Percentiles rank a stretch among this genome's conserved stretches.
Conservation (phyloP, 1,140 invertebrate species). For the Ylistrum balloti region DNA sequence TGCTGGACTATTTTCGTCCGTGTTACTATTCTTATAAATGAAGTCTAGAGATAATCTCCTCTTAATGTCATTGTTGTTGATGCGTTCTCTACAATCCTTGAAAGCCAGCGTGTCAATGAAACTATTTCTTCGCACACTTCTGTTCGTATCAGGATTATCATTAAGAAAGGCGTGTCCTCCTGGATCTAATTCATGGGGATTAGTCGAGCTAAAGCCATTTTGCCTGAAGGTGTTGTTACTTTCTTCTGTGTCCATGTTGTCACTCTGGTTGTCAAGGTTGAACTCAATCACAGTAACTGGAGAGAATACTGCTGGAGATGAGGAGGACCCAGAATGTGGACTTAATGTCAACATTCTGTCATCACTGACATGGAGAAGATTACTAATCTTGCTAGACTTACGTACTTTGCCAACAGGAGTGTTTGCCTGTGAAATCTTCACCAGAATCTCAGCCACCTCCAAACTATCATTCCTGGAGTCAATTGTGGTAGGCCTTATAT, state of each 20-base stretch:
- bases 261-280: conserved; percentile 77
- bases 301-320: conserved; percentile 72
- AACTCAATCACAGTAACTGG: conserved; percentile 80
- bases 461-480: conserved; percentile 66
- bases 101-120: neutral
- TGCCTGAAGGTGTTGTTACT: conserved; percentile 2
- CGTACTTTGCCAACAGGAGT: neutral
- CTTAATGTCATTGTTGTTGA: neutral
- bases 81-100: neutral
- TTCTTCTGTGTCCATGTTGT: conserved; percentile 74
- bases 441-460: conserved; percentile 76
- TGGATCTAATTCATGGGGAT: neutral
- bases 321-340: conserved; percentile 64
- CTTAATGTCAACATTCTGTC: conserved; percentile 58
- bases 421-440: conserved; percentile 41
- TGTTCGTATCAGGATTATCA: neutral
- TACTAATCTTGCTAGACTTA: neutral
- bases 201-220: neutral
- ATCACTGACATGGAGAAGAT: conserved; percentile 49
- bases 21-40: neutral
- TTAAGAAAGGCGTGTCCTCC: neutral
- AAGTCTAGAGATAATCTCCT: neutral
- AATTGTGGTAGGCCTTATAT: neutral
- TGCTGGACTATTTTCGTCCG: neutral
- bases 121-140: neutral